Evolutionary conservation across 2,888 invertebrate species (phyloP).

Genomic region (Drosophila macrospina): DNA sequence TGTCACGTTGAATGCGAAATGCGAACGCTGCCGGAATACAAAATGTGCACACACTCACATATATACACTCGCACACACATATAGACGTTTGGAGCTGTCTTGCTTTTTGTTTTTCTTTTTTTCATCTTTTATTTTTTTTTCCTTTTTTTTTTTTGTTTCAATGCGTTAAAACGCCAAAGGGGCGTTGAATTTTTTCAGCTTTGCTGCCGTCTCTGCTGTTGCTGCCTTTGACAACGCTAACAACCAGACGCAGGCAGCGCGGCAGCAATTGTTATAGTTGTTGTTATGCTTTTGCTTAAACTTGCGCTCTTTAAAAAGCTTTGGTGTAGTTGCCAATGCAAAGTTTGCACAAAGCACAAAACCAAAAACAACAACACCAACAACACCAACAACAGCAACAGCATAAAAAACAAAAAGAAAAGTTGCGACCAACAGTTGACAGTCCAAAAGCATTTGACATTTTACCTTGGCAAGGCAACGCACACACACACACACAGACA

Average conservation of each 20-base stretch:
- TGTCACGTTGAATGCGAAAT: conserved; percentile 78
- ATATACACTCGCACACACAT: conserved; percentile 14
- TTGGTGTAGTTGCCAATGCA: conserved; percentile 40
- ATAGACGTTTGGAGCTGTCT: conserved; percentile 9
- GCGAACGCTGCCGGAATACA: conserved; percentile 68
- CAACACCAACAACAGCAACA: conserved; percentile 20
- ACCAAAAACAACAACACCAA: conserved; percentile 26
- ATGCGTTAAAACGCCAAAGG: conserved; percentile 73
- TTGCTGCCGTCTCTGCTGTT: conserved; percentile 18
- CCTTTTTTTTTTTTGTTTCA: conserved; percentile 42
- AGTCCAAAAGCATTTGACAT: conserved; percentile 83
- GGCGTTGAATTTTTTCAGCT: conserved; percentile 59
- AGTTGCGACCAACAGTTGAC: conserved; percentile 79
- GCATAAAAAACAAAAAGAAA: conserved; percentile 27
- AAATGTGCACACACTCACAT: conserved; percentile 45
- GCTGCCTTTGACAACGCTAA: conserved; percentile 58
- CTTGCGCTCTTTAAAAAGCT: conserved; percentile 49
- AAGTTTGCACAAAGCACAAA: conserved; percentile 48
- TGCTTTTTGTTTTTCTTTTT: conserved; percentile 23
- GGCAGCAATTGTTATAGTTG: conserved; percentile 32
- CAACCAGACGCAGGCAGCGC: conserved; percentile 46
- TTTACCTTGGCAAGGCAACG: conserved; percentile 81
- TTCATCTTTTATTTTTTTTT: conserved; percentile 17
- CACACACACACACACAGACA: conserved; percentile 37
- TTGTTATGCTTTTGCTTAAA: conserved; percentile 48